These are phyloP conservation scores for Cryptocephalus moraei DNA, from an alignment of 2,888 invertebrate species.

Conservation along the genomic window DNA sequence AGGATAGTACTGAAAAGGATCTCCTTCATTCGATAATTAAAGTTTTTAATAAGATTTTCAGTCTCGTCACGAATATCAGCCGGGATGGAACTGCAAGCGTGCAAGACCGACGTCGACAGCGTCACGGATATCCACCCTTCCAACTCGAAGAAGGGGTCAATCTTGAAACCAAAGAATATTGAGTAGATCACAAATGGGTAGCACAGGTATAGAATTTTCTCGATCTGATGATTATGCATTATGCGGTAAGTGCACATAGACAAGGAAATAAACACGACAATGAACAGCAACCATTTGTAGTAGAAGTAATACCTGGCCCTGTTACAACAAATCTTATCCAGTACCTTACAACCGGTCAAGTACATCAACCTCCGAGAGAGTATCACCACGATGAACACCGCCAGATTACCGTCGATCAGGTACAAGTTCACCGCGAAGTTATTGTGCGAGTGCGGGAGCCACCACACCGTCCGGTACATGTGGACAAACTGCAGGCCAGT, in stretches of 20 bases:
- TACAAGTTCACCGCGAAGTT: conserved; percentile 88
- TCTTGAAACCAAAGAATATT: conserved; percentile 68
- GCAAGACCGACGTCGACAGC: conserved; percentile 47
- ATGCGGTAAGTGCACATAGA: conserved; percentile 63
- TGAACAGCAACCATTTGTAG: conserved; percentile 54
- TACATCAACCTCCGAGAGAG: conserved; percentile 72
- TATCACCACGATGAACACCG: conserved; percentile 73
- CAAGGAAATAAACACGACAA: conserved; percentile 49
- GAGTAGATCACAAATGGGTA: conserved; percentile 89
- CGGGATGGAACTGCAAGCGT: conserved; percentile 67
- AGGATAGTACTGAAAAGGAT: conserved; percentile 68
- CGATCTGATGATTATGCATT: conserved; percentile 61
- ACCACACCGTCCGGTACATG: conserved; percentile 93
- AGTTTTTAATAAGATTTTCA: conserved; percentile 72
- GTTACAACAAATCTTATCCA: conserved; percentile 18
- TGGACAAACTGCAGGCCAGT: conserved; percentile 87
- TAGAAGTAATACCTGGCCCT: conserved; percentile 11
- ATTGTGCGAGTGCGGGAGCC: conserved; percentile 88
- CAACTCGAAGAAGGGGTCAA: conserved; percentile 67
- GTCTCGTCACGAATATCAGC: conserved; percentile 73
- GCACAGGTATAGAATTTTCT: conserved; percentile 73
- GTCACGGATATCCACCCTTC: conserved; percentile 33
- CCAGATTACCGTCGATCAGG: conserved; percentile 80
- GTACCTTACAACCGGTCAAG: conserved; percentile 26
- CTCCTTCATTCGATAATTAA: conserved; percentile 81